Base-by-base conservation (phyloP, 1,140 invertebrate species). In the Drosophila ogumai region DNA sequence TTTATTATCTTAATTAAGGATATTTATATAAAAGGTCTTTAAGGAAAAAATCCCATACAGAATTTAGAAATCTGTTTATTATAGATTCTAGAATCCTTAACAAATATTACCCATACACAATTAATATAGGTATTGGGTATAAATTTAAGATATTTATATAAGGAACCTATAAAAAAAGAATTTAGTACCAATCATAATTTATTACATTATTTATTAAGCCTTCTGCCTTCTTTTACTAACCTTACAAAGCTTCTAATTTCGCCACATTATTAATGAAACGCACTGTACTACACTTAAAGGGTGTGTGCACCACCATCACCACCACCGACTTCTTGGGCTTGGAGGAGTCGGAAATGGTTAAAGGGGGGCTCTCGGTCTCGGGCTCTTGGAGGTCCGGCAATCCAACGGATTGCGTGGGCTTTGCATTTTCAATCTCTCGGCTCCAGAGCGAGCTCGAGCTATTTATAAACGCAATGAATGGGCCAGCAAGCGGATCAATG, bases 381-480 rank as follows among this genome's bases (percentile, higher is more conserved):
- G 49, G 61, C 55, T 43, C 38, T 56, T 40, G 41, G 59, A 52
- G 66, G 66, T 72, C 68, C 68, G 41, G 52, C 65, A 34, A 66
- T 32, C 43, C 49, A 60, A 19, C 61, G 40, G 32, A 54, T 54
- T 76, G 84, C 84, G 84, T 87, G 84, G 84, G 84, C 58, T 44
- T 71, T 67, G 72, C 72, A 68, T 81, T 85, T 84, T 59, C 84
- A 87, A 88, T 87, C 80, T 31, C 25, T 28, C 8, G n/a, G 46
- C 25, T 49, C 15, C 15, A 3, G 8, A 47, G 46, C 65, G 67
- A 64, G 77, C 77, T 36, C 22, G 22, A 44, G 81, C 85, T 90
- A 90, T 88, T 88, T 88, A 80, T 88, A 90, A 85, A 90, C 63
- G 60, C 59, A 74, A 67, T 78, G 73, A 75, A 64, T 75, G 73